These are phyloP conservation scores for Myiothlypis coronata DNA, from an alignment of 2,797 vertebrate genomes.

Conservation along the genomic window DNA sequence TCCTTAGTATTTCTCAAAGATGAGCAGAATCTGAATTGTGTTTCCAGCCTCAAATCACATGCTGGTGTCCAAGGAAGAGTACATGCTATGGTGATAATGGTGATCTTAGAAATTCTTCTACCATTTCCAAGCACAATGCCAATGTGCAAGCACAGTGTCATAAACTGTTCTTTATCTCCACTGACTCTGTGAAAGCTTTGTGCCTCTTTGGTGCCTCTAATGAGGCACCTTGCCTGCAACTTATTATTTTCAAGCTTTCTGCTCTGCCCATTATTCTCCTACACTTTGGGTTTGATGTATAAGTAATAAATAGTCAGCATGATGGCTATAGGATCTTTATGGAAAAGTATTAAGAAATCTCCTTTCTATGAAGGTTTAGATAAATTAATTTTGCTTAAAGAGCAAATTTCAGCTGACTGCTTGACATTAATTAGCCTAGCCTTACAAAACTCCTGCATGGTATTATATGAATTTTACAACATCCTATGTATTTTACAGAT, in stretches of 20 bases:
- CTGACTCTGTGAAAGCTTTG: not conserved
- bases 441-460: conserved; percentile 17
- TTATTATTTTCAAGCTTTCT: conserved; percentile 31
- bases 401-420: conserved; percentile 14
- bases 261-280: not conserved
- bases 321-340: not conserved
- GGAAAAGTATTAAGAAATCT: not conserved
- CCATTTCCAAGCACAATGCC: not conserved
- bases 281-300: conserved; percentile 36
- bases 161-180: not conserved
- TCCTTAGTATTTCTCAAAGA: not conserved
- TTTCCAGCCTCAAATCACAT: not conserved
- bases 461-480: conserved; percentile 24
- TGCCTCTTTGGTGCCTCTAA: not conserved
- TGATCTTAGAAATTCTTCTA: not conserved
- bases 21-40: not conserved
- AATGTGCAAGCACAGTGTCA: not conserved
- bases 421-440: conserved; percentile 20
- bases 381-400: conserved; percentile 30
- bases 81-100: not conserved
- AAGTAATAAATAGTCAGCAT: conserved; percentile 39
- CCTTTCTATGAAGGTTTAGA: not conserved
- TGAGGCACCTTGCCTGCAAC: not conserved
- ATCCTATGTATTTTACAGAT: not conserved
- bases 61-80: not conserved